Evolutionary conservation across 2,888 invertebrate species (phyloP), one percentile per base, ranked within the genome.

Genomic region (Himalopsyche kuldschensis): DNA sequence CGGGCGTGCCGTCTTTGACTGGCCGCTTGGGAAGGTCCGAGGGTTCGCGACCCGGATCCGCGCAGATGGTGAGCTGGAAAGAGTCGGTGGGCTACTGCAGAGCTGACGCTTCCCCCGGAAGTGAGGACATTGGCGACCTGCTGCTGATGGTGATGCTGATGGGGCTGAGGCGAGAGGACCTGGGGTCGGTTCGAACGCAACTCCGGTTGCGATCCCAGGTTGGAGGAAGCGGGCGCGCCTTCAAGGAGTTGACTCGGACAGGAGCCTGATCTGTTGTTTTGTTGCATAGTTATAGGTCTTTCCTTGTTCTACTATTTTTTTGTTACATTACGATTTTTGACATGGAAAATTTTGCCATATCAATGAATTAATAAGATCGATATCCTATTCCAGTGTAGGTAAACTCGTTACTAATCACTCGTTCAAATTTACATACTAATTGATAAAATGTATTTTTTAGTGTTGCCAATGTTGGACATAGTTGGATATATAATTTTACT

Each of bases 221-320:
- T 95, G 94, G 31, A 35, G 20, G 46, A 46, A 8, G 46, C 17
- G 17, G 78, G 78, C 8, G n/a, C 35, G 24, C 46, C 55, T 79
- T 75, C 79, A 88, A 97, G 94, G 90, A 97, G 93, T 90, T 97
- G 97, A 91, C 96, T 97, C 87, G 97, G 97, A 90, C 97, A 97
- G 87, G 97, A 97, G 85, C 97, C 97, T 88, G 97, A 97, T 93
- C 98, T 96, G 91, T n/a, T 69, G 8, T 75, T 30, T 55, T 20
- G 20, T 55, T 20, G 55, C 24, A 55, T 10, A 24, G 6, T 55
- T 79, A 77, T 31, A 48, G 27, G 17, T 24, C n/a, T 77, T 41
- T n/a, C 31, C 24, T 55, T 55, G 20, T 55, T 55, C 24, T 24
- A n/a, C 20, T 24, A 20, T 3, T 11, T 10, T 69, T 69, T 69